These are phyloP conservation scores for Gopherus flavomarginatus DNA, from an alignment of 2,113 vertebrate genomes.

Conservation along the genomic window DNA sequence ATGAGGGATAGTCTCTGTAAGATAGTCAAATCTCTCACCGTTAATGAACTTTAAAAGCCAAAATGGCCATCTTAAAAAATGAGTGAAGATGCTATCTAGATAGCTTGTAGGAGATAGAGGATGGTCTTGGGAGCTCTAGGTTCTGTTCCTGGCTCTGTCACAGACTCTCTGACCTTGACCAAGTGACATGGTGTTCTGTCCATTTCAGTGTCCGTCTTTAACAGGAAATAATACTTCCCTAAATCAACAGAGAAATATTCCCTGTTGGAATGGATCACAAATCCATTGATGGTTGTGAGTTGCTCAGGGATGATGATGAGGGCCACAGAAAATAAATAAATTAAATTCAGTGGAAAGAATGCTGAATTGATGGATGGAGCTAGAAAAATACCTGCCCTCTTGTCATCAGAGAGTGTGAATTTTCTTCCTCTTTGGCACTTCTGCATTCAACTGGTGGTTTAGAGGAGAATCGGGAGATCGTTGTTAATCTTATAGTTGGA, in stretches of 20 bases:
- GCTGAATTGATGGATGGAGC: background rate
- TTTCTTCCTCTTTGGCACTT: background rate
- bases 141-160: background rate
- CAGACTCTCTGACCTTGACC: accelerated
- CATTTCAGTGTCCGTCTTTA: background rate
- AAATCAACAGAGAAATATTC: background rate
- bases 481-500: background rate
- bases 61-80: background rate
- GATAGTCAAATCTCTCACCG: background rate
- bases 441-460: background rate
- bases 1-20: background rate
- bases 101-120: background rate
- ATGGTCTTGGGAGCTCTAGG: background rate
- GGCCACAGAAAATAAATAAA: background rate
- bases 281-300: background rate
- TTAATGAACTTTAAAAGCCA: background rate
- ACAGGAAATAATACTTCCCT: background rate
- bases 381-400: background rate
- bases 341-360: background rate
- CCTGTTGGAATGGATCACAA: accelerated
- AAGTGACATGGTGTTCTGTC: background rate
- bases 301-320: accelerated
- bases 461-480: no score
- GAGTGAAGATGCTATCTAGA: background rate
- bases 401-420: accelerated